Conservation (phyloP, 2,797 vertebrate species). For the Sciaenops ocellatus region DNA sequence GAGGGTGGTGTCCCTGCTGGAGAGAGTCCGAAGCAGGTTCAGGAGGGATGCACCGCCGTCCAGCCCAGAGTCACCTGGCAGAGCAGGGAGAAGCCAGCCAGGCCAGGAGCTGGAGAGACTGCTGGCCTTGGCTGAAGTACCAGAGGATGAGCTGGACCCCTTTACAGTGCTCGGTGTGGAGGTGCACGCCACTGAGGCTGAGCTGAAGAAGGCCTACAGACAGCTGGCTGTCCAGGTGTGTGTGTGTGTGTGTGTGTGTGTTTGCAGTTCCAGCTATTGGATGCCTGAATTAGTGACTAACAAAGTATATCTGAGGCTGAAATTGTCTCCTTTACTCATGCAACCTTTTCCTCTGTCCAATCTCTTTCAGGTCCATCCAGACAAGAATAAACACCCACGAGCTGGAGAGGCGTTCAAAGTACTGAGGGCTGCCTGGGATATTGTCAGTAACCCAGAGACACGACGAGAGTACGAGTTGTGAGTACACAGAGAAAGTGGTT, state of each 20-base stretch:
- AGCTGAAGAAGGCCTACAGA: constrained; percentile 94
- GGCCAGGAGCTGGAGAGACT: constrained; percentile 91
- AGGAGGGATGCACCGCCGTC: constrained; percentile 51
- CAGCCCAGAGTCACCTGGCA: constrained; percentile 74
- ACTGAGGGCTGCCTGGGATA: constrained; percentile 94
- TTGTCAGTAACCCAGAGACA: constrained; percentile 94
- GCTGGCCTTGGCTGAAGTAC: constrained; percentile 89
- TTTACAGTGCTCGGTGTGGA: constrained; percentile 94
- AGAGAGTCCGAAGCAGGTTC: constrained; percentile 65
- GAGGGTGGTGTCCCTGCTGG: constrained; percentile 73
- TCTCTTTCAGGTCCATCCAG: constrained; percentile 92
- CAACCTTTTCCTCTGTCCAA: constrained; percentile 34
- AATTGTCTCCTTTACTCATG: constrained; percentile 33
- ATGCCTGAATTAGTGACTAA: constrained; percentile 39
- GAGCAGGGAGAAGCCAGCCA: constrained; percentile 79
- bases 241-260: constrained; percentile 75
- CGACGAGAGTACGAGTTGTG: constrained; percentile 94
- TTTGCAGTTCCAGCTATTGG: background rate
- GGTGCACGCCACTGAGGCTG: constrained; percentile 89
- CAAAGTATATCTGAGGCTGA: constrained; percentile 14
- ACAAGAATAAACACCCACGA: constrained; percentile 95
- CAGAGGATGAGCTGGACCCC: constrained; percentile 94
- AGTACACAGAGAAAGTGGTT: constrained; percentile 71
- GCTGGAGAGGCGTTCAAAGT: constrained; percentile 97
- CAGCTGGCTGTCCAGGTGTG: constrained; percentile 95